phyloP scores from a whole-genome alignment of 2,888 invertebrate genomes.

The Leucoptera coffeella region DNA sequence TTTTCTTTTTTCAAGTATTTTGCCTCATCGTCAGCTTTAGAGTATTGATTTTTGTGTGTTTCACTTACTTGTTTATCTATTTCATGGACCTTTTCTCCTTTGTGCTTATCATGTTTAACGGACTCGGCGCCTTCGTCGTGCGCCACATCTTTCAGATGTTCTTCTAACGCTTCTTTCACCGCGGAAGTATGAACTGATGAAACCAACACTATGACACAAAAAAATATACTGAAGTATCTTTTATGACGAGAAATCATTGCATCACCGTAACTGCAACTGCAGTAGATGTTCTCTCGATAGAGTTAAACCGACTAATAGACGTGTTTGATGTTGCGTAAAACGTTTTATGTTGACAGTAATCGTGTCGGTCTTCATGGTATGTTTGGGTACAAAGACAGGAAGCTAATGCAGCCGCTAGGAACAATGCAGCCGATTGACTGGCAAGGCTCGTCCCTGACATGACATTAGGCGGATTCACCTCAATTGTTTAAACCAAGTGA shows the following conservation, averaged over 20 bases:
- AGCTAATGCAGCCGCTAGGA: conserved; percentile 13
- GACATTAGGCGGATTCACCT: conserved; percentile 23
- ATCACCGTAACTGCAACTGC: conserved; percentile 10
- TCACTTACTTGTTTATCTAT: conserved; percentile 32
- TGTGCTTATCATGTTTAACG: conserved; percentile 33
- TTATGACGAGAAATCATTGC: conserved; percentile 26
- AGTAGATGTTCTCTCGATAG: conserved; percentile 13
- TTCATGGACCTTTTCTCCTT: conserved; percentile 38
- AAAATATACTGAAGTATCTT: conserved; percentile 13
- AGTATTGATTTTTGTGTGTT: conserved; percentile 32
- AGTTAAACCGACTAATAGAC: conserved; percentile 20
- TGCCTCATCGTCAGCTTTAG: conserved; percentile 37
- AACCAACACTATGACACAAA: conserved; percentile 20
- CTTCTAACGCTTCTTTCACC: conserved; percentile 38
- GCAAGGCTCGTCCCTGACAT: conserved; percentile 39
- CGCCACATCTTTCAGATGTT: conserved; percentile 37
- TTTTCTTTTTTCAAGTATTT: conserved; percentile 43
- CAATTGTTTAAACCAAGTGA: no score
- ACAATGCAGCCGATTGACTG: neutral
- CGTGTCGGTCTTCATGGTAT: conserved; percentile 36
- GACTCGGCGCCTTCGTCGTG: conserved; percentile 34
- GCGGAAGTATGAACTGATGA: conserved; percentile 20
- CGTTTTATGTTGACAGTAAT: conserved; percentile 37
- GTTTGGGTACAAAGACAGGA: conserved; percentile 48
- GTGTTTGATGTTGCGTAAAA: conserved; percentile 18